These are phyloP conservation scores for Amblyjoppa proteus DNA, from an alignment of 2,888 invertebrate species.

Conservation along the genomic window DNA sequence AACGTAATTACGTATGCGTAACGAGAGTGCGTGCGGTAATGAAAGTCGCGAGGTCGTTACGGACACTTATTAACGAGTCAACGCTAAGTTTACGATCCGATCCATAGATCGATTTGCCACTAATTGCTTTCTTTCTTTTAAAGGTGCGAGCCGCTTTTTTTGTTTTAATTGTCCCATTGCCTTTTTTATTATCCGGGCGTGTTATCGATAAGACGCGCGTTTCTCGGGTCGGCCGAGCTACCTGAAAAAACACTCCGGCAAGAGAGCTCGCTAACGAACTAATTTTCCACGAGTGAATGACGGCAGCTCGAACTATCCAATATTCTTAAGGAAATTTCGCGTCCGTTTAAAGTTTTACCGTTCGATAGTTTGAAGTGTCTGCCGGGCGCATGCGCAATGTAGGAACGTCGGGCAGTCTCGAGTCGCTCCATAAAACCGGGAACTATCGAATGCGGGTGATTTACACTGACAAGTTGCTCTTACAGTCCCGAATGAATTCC, in stretches of 20 bases:
- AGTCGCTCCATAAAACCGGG: conserved; percentile 58
- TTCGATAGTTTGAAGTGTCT: conserved; percentile 44
- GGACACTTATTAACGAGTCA: conserved; percentile 59
- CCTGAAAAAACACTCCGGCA: background rate
- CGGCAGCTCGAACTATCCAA: conserved; percentile 13
- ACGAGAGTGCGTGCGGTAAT: conserved; percentile 72
- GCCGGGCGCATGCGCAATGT: conserved; percentile 20
- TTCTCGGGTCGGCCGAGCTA: conserved; percentile 3
- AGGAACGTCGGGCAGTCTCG: conserved; percentile 26
- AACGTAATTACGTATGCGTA: conserved; percentile 71
- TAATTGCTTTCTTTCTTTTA: conserved; percentile 35
- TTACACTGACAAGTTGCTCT: conserved; percentile 55
- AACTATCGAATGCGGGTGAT: conserved; percentile 63
- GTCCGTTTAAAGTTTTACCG: conserved; percentile 29
- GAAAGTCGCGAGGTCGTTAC: conserved; percentile 67
- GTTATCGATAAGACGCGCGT: conserved; percentile 1
- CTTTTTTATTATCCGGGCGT: conserved; percentile 22
- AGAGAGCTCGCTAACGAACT: conserved; percentile 47
- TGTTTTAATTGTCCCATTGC: background rate
- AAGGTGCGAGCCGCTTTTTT: background rate
- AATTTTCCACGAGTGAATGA: conserved; percentile 51
- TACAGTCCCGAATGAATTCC: conserved; percentile 41
- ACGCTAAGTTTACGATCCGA: conserved; percentile 59
- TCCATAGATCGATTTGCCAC: conserved; percentile 32
- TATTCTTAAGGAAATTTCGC: conserved; percentile 52